Conservation (phyloP, 1,140 invertebrate species). For the Drosophila mauritiana region DNA sequence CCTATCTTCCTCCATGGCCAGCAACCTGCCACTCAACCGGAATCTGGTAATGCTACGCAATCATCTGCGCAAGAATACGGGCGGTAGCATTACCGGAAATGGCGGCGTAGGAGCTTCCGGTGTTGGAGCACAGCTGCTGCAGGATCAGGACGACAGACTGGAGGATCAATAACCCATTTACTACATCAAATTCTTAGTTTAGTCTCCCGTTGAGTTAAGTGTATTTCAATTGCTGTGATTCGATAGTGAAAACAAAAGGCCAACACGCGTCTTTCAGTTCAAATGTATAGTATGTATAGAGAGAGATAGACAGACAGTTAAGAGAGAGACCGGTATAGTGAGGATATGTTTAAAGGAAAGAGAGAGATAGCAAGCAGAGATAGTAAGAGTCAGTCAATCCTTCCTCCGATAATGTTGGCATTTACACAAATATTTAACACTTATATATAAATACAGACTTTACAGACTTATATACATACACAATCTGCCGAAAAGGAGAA, state of each 20-base stretch:
- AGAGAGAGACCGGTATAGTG: constrained; percentile 13
- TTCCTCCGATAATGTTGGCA: constrained; percentile 83
- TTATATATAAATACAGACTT: constrained; percentile 37
- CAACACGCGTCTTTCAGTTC: constrained; percentile 82
- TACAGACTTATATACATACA: constrained; percentile 39
- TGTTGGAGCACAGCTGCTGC: constrained; percentile 33
- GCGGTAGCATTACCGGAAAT: constrained; percentile 11
- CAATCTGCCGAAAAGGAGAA: constrained; percentile 26
- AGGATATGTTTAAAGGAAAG: constrained; percentile 3
- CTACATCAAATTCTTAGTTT: constrained; percentile 69
- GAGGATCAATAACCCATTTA: constrained; percentile 69
- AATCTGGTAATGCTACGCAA: constrained; percentile 82
- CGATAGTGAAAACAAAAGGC: constrained; percentile 80
- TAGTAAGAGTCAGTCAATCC: constrained; percentile 77
- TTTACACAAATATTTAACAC: constrained; percentile 64
- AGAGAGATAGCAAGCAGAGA: constrained; percentile 14
- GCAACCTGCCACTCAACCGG: constrained; percentile 69
- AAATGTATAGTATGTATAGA: constrained; percentile 83
- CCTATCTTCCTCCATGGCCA: constrained; percentile 36
- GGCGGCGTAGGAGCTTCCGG: constrained; percentile 6
- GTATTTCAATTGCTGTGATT: constrained; percentile 84
- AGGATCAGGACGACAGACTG: constrained; percentile 46
- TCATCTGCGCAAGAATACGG: constrained; percentile 80
- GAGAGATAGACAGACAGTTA: constrained; percentile 47
- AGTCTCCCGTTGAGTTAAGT: constrained; percentile 65